Percentiles rank a stretch among this genome's conserved stretches.
phyloP scores from a whole-genome alignment of 1,140 invertebrate genomes.

The Caerostris darwini region DNA sequence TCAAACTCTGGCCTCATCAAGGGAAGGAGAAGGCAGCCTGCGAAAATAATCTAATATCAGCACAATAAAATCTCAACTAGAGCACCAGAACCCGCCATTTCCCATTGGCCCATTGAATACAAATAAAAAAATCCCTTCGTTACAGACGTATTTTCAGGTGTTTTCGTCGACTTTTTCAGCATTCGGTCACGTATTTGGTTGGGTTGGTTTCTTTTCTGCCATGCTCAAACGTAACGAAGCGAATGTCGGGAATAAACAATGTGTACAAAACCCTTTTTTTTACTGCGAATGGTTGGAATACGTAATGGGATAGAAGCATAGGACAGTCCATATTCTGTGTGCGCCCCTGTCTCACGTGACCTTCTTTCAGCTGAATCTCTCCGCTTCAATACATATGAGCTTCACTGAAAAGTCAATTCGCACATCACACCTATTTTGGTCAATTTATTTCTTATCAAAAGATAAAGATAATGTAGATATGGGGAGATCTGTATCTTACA shows the following conservation, averaged over 20 bases:
- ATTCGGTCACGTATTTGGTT: constrained; percentile 59
- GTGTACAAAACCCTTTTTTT: constrained; percentile 60
- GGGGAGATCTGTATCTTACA: too few relatives aligned
- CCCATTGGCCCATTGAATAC: neutral
- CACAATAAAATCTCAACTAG: constrained; percentile 8
- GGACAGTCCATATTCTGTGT: neutral
- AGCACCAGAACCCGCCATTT: neutral
- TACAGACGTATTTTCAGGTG: constrained; percentile 30
- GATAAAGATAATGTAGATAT: neutral
- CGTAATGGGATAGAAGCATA: constrained; percentile 21
- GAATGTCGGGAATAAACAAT: constrained; percentile 60
- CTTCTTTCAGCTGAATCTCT: constrained; percentile 13
- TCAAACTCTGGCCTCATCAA: neutral
- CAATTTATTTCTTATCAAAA: neutral
- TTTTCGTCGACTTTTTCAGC: constrained; percentile 1
- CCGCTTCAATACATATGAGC: neutral
- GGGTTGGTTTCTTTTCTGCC: constrained; percentile 25
- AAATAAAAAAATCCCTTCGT: constrained; percentile 28
- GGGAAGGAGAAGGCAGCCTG: neutral
- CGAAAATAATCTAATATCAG: constrained; percentile 8
- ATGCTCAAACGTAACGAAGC: constrained; percentile 49
- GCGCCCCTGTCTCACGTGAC: neutral
- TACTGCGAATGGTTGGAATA: constrained; percentile 35
- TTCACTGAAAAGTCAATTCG: constrained; percentile 49
- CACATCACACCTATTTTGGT: neutral